Evolutionary conservation across 2,797 vertebrate genomes (phyloP).

Genomic region (Nothura maculosa): DNA sequence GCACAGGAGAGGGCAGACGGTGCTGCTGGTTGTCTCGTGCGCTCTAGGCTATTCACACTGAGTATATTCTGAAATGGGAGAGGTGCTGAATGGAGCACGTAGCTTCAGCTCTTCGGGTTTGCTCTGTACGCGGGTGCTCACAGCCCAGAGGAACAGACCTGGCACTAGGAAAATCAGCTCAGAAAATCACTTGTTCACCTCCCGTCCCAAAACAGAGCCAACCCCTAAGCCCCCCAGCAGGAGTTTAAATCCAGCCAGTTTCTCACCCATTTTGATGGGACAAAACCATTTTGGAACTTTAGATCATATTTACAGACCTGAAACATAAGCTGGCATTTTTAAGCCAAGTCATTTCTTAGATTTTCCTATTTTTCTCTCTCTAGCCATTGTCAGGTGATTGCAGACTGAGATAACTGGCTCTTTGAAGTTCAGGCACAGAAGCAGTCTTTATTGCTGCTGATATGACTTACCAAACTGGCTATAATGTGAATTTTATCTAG

Average conservation of each 20-base stretch:
- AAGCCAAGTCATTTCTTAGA: constrained; percentile 75
- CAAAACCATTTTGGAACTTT: constrained; percentile 76
- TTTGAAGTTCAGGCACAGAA: constrained; percentile 80
- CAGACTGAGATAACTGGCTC: constrained; percentile 74
- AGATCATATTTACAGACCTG: constrained; percentile 68
- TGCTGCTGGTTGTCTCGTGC: not conserved
- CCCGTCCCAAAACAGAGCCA: not conserved
- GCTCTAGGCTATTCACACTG: not conserved
- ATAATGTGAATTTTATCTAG: constrained; percentile 64
- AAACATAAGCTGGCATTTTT: constrained; percentile 75
- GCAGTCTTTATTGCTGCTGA: constrained; percentile 75
- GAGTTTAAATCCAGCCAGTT: constrained; percentile 51
- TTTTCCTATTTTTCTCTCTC: constrained; percentile 75
- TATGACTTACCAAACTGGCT: constrained; percentile 55
- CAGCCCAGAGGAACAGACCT: not conserved
- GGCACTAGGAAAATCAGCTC: not conserved
- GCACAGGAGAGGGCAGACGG: not conserved
- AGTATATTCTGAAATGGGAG: not conserved
- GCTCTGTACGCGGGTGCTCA: not conserved
- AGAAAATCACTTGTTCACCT: not conserved
- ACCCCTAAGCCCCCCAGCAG: not conserved
- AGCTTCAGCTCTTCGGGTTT: not conserved
- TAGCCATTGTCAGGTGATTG: constrained; percentile 78
- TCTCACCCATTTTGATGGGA: constrained; percentile 65
- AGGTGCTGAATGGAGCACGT: not conserved